Conservation (phyloP, 2,888 invertebrate genomes). For the Brachyopa scutellaris region DNA sequence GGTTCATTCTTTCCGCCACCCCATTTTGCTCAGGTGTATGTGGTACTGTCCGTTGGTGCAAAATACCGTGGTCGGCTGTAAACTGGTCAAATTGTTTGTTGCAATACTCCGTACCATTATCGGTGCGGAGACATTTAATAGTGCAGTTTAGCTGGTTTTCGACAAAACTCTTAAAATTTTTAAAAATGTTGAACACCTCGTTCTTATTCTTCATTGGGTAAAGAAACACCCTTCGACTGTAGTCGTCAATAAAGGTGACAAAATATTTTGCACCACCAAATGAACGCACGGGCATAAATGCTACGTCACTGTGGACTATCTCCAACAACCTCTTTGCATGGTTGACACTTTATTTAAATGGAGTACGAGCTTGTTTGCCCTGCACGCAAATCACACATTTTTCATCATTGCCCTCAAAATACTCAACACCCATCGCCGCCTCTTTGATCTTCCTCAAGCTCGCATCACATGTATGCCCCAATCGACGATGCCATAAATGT, state of each 20-base stretch:
- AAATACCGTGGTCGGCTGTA: slow-evolving; percentile 22
- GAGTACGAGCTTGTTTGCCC: neutral
- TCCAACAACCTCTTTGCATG: neutral
- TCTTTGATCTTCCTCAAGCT: neutral
- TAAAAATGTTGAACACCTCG: neutral
- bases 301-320: slow-evolving; percentile 2
- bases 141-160: neutral
- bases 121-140: slow-evolving; percentile 24
- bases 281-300: neutral
- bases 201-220: slow-evolving; percentile 2
- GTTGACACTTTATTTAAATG: neutral
- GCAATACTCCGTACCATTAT: slow-evolving; percentile 31
- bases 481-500: slow-evolving; percentile 8
- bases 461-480: neutral
- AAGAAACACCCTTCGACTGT: neutral
- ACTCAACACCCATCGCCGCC: neutral
- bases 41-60: slow-evolving; percentile 44
- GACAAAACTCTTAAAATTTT: neutral
- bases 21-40: slow-evolving; percentile 55
- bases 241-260: too few species aligned
- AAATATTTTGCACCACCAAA: too few species aligned
- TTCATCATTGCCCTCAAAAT: neutral
- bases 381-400: neutral
- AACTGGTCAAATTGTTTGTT: slow-evolving; percentile 34
- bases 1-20: slow-evolving; percentile 44